These are phyloP conservation scores for Podocnemis expansa DNA, from an alignment of 2,113 vertebrate genomes.

Conservation along the genomic window DNA sequence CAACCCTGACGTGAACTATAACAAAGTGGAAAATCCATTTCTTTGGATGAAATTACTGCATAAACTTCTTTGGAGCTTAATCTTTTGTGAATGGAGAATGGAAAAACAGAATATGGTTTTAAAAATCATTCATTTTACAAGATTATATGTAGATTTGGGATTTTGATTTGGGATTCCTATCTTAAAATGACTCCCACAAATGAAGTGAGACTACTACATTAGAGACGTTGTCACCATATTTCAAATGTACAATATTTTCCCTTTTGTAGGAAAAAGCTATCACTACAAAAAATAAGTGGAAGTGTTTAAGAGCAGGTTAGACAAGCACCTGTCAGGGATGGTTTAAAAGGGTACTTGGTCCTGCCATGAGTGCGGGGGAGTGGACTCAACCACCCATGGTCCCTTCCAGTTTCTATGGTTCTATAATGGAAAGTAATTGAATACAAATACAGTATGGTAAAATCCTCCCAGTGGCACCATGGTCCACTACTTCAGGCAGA, in stretches of 20 bases:
- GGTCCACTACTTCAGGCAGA: too few relatives aligned
- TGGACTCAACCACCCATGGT: too few relatives aligned
- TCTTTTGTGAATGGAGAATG: background rate
- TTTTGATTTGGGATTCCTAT: background rate
- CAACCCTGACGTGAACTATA: background rate
- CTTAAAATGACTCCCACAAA: background rate
- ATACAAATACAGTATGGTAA: background rate
- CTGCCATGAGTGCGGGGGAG: too few relatives aligned
- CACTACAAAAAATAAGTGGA: too few relatives aligned
- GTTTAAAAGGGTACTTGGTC: too few relatives aligned
- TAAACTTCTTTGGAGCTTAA: background rate
- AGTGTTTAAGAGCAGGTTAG: too few relatives aligned
- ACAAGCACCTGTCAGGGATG: too few relatives aligned
- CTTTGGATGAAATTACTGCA: background rate
- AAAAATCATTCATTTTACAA: background rate
- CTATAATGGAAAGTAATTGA: background rate
- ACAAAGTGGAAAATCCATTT: background rate
- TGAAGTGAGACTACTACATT: background rate
- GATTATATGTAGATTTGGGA: background rate
- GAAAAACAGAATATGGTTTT: background rate
- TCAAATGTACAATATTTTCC: fast-evolving
- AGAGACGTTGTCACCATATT: background rate
- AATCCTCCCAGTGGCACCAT: background rate
- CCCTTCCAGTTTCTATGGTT: too few relatives aligned
- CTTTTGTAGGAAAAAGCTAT: background rate